A percentile compares a stretch with the other conserved stretches of the same genome.
phyloP scores from a whole-genome alignment of 1,140 invertebrate species.

The Heliconius eleuchia region DNA sequence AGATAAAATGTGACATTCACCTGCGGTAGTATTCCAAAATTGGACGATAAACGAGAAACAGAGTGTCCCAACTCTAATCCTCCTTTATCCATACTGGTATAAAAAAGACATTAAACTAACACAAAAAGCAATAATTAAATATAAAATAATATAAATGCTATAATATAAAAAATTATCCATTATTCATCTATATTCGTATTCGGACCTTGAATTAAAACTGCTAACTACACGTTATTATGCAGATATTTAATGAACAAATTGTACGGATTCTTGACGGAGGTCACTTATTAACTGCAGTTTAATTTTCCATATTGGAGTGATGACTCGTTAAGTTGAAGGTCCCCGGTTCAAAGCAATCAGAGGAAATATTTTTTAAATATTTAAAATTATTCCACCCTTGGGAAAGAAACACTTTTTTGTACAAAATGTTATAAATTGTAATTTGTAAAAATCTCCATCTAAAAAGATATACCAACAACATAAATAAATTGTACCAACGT shows the following conservation, averaged over 20 bases:
- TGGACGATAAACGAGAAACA: too few relatives aligned
- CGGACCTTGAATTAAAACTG: background rate
- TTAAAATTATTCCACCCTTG: background rate
- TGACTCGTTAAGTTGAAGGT: background rate
- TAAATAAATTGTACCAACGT: too few relatives aligned
- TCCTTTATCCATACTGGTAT: too few relatives aligned
- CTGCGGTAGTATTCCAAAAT: too few relatives aligned
- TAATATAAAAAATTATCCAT: background rate
- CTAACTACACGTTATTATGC: slow-evolving; percentile 9
- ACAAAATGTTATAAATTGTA: background rate
- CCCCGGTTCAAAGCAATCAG: background rate
- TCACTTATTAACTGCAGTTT: background rate
- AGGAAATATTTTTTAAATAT: background rate
- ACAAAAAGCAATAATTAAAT: too few relatives aligned
- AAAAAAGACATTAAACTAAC: too few relatives aligned
- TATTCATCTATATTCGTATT: background rate
- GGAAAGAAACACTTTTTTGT: background rate
- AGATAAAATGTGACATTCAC: too few relatives aligned
- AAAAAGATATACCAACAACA: too few relatives aligned
- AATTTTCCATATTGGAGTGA: slow-evolving; percentile 3
- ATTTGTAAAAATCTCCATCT: too few relatives aligned
- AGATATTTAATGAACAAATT: slow-evolving; percentile 6
- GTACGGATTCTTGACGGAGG: background rate
- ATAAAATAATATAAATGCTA: too few relatives aligned
- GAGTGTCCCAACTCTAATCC: too few relatives aligned